Base-by-base conservation (phyloP, 2,888 invertebrate species). In the Sabatieria punctata region DNA sequence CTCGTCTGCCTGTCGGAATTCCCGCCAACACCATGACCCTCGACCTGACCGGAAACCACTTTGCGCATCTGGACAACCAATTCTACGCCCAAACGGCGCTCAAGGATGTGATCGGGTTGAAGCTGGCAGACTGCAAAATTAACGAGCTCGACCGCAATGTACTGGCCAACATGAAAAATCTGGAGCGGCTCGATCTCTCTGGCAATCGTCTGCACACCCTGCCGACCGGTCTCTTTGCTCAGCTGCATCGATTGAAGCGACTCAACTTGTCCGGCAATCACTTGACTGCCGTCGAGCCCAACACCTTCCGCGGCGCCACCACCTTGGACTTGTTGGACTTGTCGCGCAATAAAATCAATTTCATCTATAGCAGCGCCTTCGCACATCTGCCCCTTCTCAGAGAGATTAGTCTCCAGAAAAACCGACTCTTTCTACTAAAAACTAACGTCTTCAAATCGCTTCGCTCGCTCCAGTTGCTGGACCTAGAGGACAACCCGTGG, bases 401-500 rank as follows among this genome's bases (percentile, higher is more conserved):
- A 11, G 4, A n/a, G 18, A 27, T 48, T 15, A 15, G 49, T 26
- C 24, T 48, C 41, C 21, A 24, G 11, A 19, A 18, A 19, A 48
- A 48, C 41, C 25, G 37, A 3, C 23, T 48, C 6, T 21, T 38
- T n/a, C 37, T 25, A 21, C 4, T 47, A 15, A 19, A 36, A 21
- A 22, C 19, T 13, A 18, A 21, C 19, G 26, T 46, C 6, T 39
- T 47, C n/a, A 4, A 13, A n/a, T 19, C 25, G 6, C 18, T 47
- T 46, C 24, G 19, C 60, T 78, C 86, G 49, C 74, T 89, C 62
- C 85, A 88, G 19, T 71, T 86, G 47, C 73, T 88, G 45, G 84
- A 86, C 67, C 71, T 88, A 55, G 83, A 85, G 2, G 77, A 82
- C 65, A 88, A 89, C 64, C 73, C 80, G 46, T 84, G 82, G 82